phyloP scores from a whole-genome alignment of 2,797 vertebrate genomes.

The Cossypha heuglini region DNA sequence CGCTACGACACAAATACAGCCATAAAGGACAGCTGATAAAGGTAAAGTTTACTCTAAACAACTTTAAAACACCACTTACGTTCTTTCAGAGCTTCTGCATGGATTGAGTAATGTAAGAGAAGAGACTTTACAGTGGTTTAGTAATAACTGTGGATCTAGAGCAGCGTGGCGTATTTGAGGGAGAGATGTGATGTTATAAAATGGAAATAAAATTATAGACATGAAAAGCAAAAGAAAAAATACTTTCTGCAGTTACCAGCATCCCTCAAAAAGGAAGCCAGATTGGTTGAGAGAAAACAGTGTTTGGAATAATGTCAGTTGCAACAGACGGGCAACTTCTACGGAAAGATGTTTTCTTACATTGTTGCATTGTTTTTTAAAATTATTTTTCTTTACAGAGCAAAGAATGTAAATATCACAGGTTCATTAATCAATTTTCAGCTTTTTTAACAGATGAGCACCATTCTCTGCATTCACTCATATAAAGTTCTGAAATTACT shows the following conservation, averaged over 20 bases:
- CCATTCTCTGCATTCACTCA: neutral
- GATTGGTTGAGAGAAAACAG: neutral
- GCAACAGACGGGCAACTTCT: accelerated
- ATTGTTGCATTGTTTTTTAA: accelerated
- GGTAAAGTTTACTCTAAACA: neutral
- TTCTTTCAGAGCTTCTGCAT: constrained; percentile 18
- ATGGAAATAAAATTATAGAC: neutral
- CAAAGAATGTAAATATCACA: neutral
- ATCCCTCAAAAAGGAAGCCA: neutral
- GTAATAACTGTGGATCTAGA: neutral
- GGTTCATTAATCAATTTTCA: neutral
- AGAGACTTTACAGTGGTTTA: neutral
- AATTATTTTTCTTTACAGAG: neutral
- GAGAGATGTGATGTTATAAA: neutral
- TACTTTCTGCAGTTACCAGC: neutral
- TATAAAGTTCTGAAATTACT: neutral
- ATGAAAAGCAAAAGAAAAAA: neutral
- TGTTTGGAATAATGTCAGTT: neutral
- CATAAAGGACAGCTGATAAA: neutral
- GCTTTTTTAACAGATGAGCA: neutral
- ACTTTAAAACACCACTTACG: accelerated
- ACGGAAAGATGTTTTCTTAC: accelerated
- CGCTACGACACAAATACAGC: accelerated
- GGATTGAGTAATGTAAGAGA: neutral
- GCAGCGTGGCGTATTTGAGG: neutral